Percentiles rank a stretch among this genome's conserved stretches.
Conservation (phyloP, 2,888 invertebrate genomes). For the Trachelus troglodyta region DNA sequence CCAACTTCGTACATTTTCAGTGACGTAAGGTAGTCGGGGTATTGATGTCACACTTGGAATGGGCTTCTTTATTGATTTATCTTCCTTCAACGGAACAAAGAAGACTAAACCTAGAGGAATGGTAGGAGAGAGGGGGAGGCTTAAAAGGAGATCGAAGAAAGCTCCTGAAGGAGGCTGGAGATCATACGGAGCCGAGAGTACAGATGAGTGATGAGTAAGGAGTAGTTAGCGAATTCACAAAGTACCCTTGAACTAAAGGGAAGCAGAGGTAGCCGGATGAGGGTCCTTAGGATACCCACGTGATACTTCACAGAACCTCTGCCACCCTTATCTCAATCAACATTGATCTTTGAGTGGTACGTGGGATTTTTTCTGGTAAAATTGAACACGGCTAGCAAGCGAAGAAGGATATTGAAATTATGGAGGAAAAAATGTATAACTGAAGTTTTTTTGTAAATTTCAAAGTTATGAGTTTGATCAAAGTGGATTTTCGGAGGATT, state of each 20-base stretch:
- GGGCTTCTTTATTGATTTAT: background rate
- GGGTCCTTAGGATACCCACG: too few species aligned
- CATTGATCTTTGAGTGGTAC: background rate
- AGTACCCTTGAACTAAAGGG: background rate
- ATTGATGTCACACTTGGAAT: background rate
- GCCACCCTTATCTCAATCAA: background rate
- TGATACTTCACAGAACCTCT: background rate
- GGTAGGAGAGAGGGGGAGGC: background rate
- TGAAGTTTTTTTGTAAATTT: background rate
- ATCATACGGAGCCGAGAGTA: background rate
- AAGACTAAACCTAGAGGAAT: background rate
- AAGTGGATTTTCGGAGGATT: background rate
- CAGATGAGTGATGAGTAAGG: background rate
- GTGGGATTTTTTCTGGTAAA: background rate
- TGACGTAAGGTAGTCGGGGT: background rate
- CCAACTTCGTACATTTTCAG: background rate
- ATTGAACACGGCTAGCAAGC: background rate
- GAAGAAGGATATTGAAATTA: background rate
- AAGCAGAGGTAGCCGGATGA: background rate
- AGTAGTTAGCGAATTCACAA: background rate
- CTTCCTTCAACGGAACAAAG: background rate
- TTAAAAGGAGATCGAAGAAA: background rate
- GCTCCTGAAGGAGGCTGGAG: background rate
- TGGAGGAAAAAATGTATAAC: background rate
- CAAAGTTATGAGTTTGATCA: background rate